phyloP scores from a whole-genome alignment of 2,888 invertebrate genomes.

The Eristalis tenax region DNA sequence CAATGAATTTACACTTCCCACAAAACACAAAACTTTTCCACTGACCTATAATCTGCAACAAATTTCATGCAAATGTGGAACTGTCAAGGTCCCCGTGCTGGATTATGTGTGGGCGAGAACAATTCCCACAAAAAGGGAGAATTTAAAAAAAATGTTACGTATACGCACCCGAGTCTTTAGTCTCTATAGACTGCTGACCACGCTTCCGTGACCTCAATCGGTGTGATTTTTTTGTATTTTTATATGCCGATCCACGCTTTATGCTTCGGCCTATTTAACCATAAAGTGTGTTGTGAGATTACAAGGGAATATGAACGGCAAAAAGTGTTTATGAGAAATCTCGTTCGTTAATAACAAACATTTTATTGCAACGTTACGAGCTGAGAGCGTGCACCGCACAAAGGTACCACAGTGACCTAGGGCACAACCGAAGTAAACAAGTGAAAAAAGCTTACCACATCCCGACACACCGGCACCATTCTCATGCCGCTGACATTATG shows the following conservation, averaged over 20 bases:
- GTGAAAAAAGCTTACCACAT: not conserved
- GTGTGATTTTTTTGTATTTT: constrained; percentile 8
- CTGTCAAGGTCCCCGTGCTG: constrained; percentile 12
- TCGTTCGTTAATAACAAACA: constrained; percentile 36
- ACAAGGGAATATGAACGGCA: not conserved
- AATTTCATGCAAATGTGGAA: constrained; percentile 31
- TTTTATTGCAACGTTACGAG: constrained; percentile 34
- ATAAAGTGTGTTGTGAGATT: not conserved
- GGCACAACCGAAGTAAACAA: constrained; percentile 10
- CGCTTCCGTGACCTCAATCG: constrained; percentile 19
- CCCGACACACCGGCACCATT: not conserved
- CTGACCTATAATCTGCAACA: not conserved
- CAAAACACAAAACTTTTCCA: constrained; percentile 11
- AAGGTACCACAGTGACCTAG: not conserved
- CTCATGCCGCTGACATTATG: constrained; percentile 18
- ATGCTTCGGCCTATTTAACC: constrained; percentile 39
- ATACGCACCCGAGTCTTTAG: constrained; percentile 3
- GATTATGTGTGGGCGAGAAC: not conserved
- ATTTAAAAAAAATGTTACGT: constrained; percentile 25
- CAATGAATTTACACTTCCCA: constrained; percentile 34
- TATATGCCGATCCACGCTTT: not conserved
- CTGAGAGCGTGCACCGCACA: not conserved
- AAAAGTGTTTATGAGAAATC: constrained; percentile 3
- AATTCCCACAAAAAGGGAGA: not conserved
- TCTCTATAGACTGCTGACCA: constrained; percentile 5